Evolutionary conservation across 2,888 invertebrate species (phyloP).

Genomic region (Synergus japonicus): DNA sequence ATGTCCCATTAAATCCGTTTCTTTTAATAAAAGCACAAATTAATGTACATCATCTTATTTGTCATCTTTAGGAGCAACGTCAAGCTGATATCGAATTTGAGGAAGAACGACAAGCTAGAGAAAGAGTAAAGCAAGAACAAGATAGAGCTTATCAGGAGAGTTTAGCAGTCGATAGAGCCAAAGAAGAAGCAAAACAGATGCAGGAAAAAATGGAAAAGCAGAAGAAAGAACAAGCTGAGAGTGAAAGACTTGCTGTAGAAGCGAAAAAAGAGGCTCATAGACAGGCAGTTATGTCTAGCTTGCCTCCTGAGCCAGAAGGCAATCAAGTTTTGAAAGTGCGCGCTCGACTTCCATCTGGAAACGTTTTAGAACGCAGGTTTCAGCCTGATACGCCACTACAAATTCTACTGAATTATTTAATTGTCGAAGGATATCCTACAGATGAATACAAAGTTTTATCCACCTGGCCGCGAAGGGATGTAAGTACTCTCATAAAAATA

Average conservation of each 20-base stretch:
- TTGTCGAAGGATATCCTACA: constrained; percentile 91
- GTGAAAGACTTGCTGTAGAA: constrained; percentile 85
- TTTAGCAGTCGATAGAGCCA: constrained; percentile 91
- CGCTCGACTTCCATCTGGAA: constrained; percentile 89
- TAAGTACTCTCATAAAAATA: constrained; percentile 80
- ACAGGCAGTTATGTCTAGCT: constrained; percentile 81
- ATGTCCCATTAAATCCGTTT: not conserved
- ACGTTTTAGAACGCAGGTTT: constrained; percentile 89
- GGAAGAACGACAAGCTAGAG: constrained; percentile 92
- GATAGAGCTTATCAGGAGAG: constrained; percentile 96
- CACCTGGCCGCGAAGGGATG: constrained; percentile 97
- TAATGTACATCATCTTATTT: constrained; percentile 9
- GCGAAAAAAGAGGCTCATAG: constrained; percentile 85
- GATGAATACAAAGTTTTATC: constrained; percentile 94
- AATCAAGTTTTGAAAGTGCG: constrained; percentile 86
- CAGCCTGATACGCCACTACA: constrained; percentile 80
- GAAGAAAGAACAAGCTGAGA: constrained; percentile 86
- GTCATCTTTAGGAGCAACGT: constrained; percentile 82
- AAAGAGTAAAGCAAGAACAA: constrained; percentile 94
- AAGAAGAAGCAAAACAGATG: constrained; percentile 90
- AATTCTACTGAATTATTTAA: constrained; percentile 91
- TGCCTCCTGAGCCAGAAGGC: constrained; percentile 86
- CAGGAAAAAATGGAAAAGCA: constrained; percentile 87
- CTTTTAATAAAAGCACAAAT: constrained; percentile 9
- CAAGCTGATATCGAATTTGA: constrained; percentile 88